Conservation (phyloP, 2,113 vertebrate genomes). For the Zapornia atra region DNA sequence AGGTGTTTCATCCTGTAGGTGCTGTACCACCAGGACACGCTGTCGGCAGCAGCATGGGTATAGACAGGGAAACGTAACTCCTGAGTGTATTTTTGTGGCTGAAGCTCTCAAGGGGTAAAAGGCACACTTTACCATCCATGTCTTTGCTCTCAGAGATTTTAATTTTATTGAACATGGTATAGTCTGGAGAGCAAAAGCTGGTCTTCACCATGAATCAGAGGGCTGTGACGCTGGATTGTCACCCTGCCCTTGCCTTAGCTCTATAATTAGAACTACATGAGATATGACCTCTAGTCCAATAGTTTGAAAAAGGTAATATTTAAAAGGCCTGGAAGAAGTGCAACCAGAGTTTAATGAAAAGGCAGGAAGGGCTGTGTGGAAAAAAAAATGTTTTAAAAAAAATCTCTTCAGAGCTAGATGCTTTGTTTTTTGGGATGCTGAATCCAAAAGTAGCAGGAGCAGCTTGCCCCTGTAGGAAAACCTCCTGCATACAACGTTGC, state of each 20-base stretch:
- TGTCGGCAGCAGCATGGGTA: background rate
- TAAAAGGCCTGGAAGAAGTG: background rate
- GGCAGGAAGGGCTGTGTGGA: background rate
- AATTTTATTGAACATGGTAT: background rate
- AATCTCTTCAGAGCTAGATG: background rate
- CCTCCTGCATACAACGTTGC: background rate
- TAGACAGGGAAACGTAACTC: background rate
- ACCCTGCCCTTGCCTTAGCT: background rate
- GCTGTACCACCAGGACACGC: background rate
- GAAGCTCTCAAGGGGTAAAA: background rate
- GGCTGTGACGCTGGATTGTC: background rate
- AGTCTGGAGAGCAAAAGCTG: background rate
- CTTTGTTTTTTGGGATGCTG: background rate
- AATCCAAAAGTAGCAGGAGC: accelerated
- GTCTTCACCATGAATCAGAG: background rate
- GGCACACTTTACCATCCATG: background rate
- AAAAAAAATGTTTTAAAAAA: background rate
- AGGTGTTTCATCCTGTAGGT: background rate
- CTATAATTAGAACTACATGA: background rate
- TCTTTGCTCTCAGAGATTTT: background rate
- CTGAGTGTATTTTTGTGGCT: background rate
- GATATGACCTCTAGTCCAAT: background rate
- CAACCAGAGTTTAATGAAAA: background rate
- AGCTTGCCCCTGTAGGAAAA: background rate
- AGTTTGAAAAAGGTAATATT: background rate